Evolutionary conservation across 2,113 vertebrate genomes (phyloP), one percentile per base, ranked within the genome.

Genomic region (Promerops cafer): DNA sequence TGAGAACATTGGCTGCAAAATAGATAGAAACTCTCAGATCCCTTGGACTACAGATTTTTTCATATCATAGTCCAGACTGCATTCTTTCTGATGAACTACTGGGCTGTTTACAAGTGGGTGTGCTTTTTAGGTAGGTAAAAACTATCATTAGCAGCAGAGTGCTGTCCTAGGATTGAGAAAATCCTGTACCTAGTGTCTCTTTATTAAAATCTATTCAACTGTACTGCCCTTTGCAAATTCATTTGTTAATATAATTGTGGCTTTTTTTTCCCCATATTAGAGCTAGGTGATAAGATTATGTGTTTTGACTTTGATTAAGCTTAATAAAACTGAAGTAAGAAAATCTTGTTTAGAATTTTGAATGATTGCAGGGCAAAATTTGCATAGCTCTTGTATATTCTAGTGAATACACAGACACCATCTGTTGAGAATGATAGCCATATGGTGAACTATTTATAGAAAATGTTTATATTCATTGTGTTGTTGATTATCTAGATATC

Each of bases 391-490:
- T 91, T 97, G 79, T 96, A 95, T 96, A 94, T 98, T 98, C 97
- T 97, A 98, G 97, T 98, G 98, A 97, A 97, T 98, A 98, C 98
- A 98, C 98, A 98, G 98, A 98, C 97, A 98, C 97, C 98, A 99
- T 99, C 98, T 99, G 98, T 97, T 98, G 97, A 97, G 89, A 96
- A 97, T 98, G 93, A 95, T 98, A 95, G 98, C 98, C 98, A 98
- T 98, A 99, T 99, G 98, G 98, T 97, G 78, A 97, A 96, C 97
- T 97, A 97, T 98, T 98, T 97, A 98, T 98, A 98, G 98, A 89
- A 96, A 96, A 96, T 96, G 90, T 98, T 98, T 98, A 98, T 98
- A 98, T 97, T 98, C 98, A 98, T 97, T 96, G 97, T 98, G 98
- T 92, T 97, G 95, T 97, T 98, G 98, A 98, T 98, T 98, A 98